phyloP scores from a whole-genome alignment of 1,140 invertebrate species.

The Homalodisca vitripennis region DNA sequence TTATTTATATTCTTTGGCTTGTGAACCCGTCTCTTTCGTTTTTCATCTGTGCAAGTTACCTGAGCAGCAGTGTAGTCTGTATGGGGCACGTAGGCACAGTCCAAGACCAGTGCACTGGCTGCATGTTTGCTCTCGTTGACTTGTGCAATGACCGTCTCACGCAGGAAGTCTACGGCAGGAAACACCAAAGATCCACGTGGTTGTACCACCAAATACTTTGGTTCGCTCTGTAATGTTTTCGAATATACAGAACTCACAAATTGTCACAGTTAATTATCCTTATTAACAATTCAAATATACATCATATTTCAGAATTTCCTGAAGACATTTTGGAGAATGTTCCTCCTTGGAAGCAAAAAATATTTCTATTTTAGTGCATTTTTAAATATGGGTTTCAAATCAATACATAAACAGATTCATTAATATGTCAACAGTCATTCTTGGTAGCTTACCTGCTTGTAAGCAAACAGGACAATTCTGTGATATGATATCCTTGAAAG shows the following conservation, averaged over 20 bases:
- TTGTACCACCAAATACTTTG: constrained; percentile 49
- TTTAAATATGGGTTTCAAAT: not conserved
- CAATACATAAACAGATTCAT: no score
- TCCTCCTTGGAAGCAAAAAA: not conserved
- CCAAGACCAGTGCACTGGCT: constrained; percentile 51
- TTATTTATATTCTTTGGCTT: not conserved
- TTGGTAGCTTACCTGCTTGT: no score
- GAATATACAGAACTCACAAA: not conserved
- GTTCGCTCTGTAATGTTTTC: constrained; percentile 10
- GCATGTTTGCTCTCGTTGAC: constrained; percentile 36
- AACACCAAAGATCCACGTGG: constrained; percentile 54
- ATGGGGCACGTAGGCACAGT: constrained; percentile 53
- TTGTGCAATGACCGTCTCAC: constrained; percentile 47
- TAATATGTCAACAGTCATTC: no score
- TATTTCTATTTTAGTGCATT: not conserved
- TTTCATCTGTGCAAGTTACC: constrained; percentile 45
- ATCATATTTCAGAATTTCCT: not conserved
- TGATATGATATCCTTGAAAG: no score
- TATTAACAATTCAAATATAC: not conserved
- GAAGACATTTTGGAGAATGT: not conserved
- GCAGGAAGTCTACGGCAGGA: constrained; percentile 54
- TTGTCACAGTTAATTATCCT: no score
- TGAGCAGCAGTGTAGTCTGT: constrained; percentile 59
- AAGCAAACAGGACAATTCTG: no score
- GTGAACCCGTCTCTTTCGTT: not conserved